Conservation (phyloP, 2,888 invertebrate genomes). For the Charanyca ferruginea region DNA sequence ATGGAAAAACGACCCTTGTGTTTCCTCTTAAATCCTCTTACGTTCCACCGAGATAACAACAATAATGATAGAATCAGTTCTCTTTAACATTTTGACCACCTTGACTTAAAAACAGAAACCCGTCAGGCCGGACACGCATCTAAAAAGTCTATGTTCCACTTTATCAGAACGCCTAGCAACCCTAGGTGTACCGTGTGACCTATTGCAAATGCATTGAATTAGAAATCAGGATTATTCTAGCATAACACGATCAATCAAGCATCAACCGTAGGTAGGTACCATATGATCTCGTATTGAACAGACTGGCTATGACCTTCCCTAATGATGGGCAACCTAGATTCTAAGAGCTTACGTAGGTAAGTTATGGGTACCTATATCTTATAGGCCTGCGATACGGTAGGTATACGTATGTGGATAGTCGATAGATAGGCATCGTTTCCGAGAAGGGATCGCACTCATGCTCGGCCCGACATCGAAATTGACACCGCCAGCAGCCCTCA, state of each 20-base stretch:
- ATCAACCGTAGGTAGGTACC: background rate
- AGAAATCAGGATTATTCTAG: background rate
- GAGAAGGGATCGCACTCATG: conserved; percentile 30
- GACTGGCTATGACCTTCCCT: background rate
- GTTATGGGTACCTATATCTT: too few species aligned
- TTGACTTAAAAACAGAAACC: too few species aligned
- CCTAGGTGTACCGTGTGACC: too few species aligned
- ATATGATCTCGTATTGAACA: background rate
- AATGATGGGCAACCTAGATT: background rate
- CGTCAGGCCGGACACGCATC: too few species aligned
- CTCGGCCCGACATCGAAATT: conserved; percentile 3
- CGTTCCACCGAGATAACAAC: too few species aligned
- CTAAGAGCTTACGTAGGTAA: background rate
- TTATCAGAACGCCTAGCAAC: too few species aligned
- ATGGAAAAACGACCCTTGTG: too few species aligned
- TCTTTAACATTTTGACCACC: too few species aligned
- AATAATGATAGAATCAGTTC: too few species aligned
- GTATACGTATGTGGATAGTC: background rate
- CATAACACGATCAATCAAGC: background rate
- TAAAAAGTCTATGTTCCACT: too few species aligned
- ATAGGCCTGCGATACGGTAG: too few species aligned
- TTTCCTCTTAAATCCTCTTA: too few species aligned
- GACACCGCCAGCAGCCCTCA: conserved; percentile 28
- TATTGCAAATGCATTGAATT: background rate
- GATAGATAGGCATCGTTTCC: conserved; percentile 42